phyloP scores from a whole-genome alignment of 1,140 invertebrate species.

The Neodiprion fabricii region DNA sequence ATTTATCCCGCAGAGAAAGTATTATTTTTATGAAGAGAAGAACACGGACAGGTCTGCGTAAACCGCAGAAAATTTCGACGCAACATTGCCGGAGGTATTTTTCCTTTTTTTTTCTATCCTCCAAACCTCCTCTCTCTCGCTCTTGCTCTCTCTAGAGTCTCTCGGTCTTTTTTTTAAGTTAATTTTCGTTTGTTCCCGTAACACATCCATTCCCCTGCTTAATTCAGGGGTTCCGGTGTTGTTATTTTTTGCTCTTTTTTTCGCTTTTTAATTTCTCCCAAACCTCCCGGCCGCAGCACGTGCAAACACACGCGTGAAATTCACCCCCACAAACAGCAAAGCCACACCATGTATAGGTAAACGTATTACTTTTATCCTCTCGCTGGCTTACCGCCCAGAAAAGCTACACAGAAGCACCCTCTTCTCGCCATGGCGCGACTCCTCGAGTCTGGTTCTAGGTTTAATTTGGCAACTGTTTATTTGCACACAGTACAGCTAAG shows the following conservation, averaged over 20 bases:
- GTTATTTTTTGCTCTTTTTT: neutral
- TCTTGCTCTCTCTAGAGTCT: too few species aligned
- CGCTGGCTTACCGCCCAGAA: neutral
- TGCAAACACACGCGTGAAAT: too few species aligned
- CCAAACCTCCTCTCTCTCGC: too few species aligned
- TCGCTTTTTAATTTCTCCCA: neutral
- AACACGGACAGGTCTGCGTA: neutral
- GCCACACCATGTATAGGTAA: neutral
- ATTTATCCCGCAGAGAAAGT: neutral
- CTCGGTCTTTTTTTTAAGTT: neutral
- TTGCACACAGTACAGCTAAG: neutral
- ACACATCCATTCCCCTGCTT: neutral
- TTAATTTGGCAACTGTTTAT: slow-evolving; percentile 7
- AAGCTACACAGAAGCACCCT: neutral
- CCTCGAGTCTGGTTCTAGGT: slow-evolving; percentile 1
- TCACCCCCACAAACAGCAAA: too few species aligned
- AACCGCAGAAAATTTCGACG: neutral
- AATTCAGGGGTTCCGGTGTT: neutral
- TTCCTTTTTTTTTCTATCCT: neutral
- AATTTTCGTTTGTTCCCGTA: neutral
- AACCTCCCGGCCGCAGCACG: too few species aligned
- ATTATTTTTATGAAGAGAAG: neutral
- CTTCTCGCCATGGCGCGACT: neutral
- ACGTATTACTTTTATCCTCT: neutral
- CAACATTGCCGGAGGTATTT: neutral